Conservation (phyloP, 1,140 invertebrate species). For the Drosophila watanabei region DNA sequence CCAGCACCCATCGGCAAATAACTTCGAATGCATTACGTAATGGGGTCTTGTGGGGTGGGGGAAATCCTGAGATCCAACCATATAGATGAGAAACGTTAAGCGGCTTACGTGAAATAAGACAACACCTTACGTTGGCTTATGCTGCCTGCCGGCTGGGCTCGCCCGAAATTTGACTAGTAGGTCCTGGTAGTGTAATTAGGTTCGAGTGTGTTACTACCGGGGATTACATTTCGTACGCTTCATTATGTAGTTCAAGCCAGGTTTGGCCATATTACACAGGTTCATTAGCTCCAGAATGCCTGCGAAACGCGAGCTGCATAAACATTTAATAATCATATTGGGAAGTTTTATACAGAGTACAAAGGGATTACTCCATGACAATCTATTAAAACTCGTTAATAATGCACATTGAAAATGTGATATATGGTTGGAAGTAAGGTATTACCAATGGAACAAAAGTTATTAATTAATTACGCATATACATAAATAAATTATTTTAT, state of each 20-base stretch:
- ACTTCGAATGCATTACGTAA: conserved; percentile 57
- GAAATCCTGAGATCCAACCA: conserved; percentile 3
- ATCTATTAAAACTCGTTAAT: not conserved
- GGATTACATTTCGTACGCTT: conserved; percentile 31
- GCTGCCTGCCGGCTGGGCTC: conserved; percentile 32
- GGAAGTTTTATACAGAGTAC: no score
- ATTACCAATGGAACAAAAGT: not conserved
- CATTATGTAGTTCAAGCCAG: conserved; percentile 21
- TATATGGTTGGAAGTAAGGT: no score
- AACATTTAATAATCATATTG: not conserved
- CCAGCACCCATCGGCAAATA: conserved; percentile 15
- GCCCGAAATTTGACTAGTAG: conserved; percentile 47
- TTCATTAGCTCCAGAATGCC: conserved; percentile 17
- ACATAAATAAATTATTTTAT: not conserved
- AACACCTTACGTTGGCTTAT: conserved; percentile 62
- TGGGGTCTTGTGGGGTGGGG: conserved; percentile 18
- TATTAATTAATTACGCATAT: not conserved
- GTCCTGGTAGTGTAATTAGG: conserved; percentile 53
- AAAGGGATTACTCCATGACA: no score
- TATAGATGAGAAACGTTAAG: conserved; percentile 20
- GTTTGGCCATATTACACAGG: conserved; percentile 7
- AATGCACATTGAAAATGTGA: no score
- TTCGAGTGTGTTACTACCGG: conserved; percentile 27
- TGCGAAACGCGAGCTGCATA: not conserved
- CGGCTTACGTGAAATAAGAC: conserved; percentile 67